phyloP scores from a whole-genome alignment of 2,888 invertebrate genomes.

The Diabrotica balteata region DNA sequence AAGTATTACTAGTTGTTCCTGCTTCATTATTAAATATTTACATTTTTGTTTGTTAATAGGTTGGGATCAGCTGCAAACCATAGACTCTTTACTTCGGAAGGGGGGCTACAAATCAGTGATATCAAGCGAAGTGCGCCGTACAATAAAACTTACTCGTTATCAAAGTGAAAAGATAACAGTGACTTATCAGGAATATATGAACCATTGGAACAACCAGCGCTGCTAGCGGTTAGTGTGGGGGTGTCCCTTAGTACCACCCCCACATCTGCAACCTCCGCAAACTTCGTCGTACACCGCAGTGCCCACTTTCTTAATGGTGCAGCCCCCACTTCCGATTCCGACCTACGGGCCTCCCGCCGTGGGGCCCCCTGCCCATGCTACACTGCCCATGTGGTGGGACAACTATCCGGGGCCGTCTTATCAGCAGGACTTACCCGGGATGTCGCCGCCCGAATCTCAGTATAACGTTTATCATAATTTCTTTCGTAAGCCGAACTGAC shows the following conservation, averaged over 20 bases:
- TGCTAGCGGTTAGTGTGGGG: slow-evolving; percentile 77
- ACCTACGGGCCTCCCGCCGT: slow-evolving; percentile 38
- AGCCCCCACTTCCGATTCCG: slow-evolving; percentile 52
- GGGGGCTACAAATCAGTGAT: slow-evolving; percentile 94
- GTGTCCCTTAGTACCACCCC: slow-evolving; percentile 55
- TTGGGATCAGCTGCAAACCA: slow-evolving; percentile 98
- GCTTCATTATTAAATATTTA: too few species aligned
- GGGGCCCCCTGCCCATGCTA: slow-evolving; percentile 41
- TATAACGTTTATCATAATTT: slow-evolving; percentile 50
- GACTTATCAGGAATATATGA: slow-evolving; percentile 83
- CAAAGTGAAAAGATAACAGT: slow-evolving; percentile 95
- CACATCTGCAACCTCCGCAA: slow-evolving; percentile 39
- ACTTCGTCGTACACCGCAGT: slow-evolving; percentile 17
- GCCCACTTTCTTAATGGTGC: slow-evolving; percentile 54
- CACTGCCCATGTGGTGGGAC: slow-evolving; percentile 55
- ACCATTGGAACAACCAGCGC: slow-evolving; percentile 69
- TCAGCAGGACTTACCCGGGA: slow-evolving; percentile 52
- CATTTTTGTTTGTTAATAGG: slow-evolving; percentile 66
- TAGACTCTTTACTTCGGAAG: slow-evolving; percentile 95
- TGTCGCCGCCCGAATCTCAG: slow-evolving; percentile 45
- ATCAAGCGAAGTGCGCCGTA: slow-evolving; percentile 85
- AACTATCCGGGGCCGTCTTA: slow-evolving; percentile 53
- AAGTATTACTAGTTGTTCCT: too few species aligned
- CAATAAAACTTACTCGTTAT: slow-evolving; percentile 94
- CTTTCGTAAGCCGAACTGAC: slow-evolving; percentile 58